Evolutionary conservation across 2,797 vertebrate genomes (phyloP).

Genomic region (Varecia variegata): DNA sequence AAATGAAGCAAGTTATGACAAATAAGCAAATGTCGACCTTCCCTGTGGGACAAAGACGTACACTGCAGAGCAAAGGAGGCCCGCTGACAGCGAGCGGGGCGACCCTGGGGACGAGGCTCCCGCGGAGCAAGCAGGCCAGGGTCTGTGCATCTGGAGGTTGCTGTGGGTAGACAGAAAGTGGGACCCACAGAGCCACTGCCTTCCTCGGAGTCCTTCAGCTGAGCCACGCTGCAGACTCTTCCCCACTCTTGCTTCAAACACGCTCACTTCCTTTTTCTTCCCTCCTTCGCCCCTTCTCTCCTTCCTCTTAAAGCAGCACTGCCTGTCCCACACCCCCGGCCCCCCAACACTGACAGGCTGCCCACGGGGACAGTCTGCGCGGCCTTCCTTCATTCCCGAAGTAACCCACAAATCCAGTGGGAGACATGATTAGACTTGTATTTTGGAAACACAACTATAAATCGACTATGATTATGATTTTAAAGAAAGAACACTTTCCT

Average conservation of each 20-base stretch:
- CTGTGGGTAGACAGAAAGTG: not conserved
- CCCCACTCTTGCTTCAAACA: not conserved
- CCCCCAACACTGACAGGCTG: not conserved
- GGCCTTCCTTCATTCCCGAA: not conserved
- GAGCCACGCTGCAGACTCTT: not conserved
- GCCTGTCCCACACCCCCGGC: fast-evolving
- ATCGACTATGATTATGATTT: not conserved
- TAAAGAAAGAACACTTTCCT: not conserved
- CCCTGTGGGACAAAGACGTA: not conserved
- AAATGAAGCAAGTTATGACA: not conserved
- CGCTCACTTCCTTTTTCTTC: not conserved
- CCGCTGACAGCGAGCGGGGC: not conserved
- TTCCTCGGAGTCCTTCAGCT: not conserved
- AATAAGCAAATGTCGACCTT: not conserved
- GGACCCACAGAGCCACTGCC: not conserved
- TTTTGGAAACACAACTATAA: not conserved
- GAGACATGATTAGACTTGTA: not conserved
- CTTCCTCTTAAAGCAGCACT: not conserved
- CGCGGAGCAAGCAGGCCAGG: not conserved
- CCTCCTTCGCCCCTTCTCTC: not conserved
- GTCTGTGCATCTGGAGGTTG: not conserved
- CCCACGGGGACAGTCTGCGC: fast-evolving
- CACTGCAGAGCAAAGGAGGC: not conserved
- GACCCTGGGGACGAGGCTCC: not conserved
- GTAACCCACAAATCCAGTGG: not conserved